These are phyloP conservation scores for Indicator maculatus DNA, from an alignment of 2,113 vertebrate genomes.

Conservation along the genomic window DNA sequence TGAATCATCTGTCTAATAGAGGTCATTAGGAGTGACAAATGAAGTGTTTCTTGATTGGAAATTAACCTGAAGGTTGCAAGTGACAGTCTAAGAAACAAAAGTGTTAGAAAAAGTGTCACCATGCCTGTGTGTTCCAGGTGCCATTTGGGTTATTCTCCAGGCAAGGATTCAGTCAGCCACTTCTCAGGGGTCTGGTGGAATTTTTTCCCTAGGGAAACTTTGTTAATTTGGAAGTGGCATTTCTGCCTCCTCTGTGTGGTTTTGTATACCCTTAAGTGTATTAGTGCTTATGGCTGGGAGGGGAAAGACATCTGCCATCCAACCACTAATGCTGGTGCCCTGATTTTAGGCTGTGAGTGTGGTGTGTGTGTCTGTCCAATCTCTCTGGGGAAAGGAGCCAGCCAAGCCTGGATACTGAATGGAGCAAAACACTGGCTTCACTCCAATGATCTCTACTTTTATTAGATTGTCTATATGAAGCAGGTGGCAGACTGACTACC, in stretches of 20 bases:
- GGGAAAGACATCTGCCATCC: background rate
- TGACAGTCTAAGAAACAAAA: background rate
- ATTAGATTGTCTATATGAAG: background rate
- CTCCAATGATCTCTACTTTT: background rate
- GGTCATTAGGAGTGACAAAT: background rate
- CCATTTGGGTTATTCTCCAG: background rate
- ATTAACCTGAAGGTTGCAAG: background rate
- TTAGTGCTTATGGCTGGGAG: background rate
- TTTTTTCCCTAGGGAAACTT: background rate
- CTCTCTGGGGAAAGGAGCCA: background rate
- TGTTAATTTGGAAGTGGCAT: background rate
- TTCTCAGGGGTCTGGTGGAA: background rate
- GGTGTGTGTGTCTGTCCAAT: background rate
- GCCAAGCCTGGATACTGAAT: background rate
- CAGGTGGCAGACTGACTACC: background rate
- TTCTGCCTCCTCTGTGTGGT: background rate
- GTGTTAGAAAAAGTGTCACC: background rate
- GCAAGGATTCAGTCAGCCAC: background rate
- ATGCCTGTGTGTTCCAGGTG: background rate
- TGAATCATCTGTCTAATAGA: background rate
- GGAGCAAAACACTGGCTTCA: background rate
- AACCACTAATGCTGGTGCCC: background rate
- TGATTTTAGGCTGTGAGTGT: accelerated
- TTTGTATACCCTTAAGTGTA: background rate
- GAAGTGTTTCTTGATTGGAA: background rate